phyloP scores from a whole-genome alignment of 2,113 vertebrate genomes.

The Dasyornis broadbenti region DNA sequence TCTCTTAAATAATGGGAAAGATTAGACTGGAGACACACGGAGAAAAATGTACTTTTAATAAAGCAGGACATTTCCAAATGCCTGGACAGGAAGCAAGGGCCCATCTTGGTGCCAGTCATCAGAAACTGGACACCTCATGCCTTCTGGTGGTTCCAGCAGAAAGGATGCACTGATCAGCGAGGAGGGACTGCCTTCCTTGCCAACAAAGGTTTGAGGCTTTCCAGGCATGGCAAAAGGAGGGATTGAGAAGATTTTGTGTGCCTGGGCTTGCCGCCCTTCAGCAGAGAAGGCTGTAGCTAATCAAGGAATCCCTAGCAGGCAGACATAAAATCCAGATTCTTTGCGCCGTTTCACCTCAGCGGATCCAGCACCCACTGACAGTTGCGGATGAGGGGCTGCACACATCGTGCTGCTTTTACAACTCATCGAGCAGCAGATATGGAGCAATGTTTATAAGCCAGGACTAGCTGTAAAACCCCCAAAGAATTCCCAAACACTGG shows the following conservation, averaged over 20 bases:
- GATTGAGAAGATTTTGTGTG: conserved; percentile 7
- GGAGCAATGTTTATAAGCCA: conserved; percentile 56
- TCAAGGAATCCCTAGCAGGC: conserved; percentile 18
- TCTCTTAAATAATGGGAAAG: neutral
- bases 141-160: neutral
- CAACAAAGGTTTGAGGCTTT: neutral
- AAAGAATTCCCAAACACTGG: conserved; percentile 43
- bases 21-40: neutral
- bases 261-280: neutral
- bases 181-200: neutral
- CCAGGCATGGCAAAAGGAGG: neutral
- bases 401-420: conserved; percentile 59
- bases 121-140: rapidly evolving
- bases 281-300: conserved; percentile 30
- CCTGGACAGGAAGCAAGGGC: neutral
- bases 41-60: neutral
- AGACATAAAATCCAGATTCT: conserved; percentile 61
- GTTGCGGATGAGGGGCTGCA: conserved; percentile 20
- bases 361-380: conserved; percentile 27
- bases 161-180: neutral
- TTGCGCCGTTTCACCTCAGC: conserved; percentile 38
- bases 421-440: conserved; percentile 58
- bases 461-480: conserved; percentile 63
- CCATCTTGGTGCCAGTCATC: neutral
- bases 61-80: neutral